Conservation (phyloP, 2,113 vertebrate species). For the Marmota monax region DNA sequence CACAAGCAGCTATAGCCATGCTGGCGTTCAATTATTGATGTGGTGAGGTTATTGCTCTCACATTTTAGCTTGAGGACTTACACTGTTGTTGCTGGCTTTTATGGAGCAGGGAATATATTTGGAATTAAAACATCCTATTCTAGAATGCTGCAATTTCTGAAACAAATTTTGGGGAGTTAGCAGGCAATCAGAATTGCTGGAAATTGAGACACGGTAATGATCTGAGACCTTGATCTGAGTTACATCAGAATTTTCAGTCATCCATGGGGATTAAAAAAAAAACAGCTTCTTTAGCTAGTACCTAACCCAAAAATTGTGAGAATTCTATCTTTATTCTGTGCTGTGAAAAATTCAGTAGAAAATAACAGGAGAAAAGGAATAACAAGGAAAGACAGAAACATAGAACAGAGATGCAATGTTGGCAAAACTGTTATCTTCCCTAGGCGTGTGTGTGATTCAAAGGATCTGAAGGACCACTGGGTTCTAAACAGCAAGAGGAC, state of each 20-base stretch:
- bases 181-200: background rate
- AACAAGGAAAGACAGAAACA: background rate
- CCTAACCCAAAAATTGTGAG: background rate
- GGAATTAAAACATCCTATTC: constrained; percentile 30
- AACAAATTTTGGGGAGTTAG: background rate
- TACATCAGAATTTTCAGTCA: background rate
- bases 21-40: constrained; percentile 41
- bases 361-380: background rate
- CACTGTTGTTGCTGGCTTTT: background rate
- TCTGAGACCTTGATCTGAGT: background rate
- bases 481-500: background rate
- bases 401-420: background rate
- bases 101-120: background rate
- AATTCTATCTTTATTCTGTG: background rate
- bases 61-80: background rate
- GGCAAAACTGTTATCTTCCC: background rate
- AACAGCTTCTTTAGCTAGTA: background rate
- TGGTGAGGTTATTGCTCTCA: background rate
- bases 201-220: background rate
- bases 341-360: background rate
- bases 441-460: background rate
- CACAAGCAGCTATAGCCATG: background rate
- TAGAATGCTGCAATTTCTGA: background rate
- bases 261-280: background rate
- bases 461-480: background rate